Evolutionary conservation across 2,113 vertebrate species (phyloP).

Genomic region (Orientallactaga bullata): DNA sequence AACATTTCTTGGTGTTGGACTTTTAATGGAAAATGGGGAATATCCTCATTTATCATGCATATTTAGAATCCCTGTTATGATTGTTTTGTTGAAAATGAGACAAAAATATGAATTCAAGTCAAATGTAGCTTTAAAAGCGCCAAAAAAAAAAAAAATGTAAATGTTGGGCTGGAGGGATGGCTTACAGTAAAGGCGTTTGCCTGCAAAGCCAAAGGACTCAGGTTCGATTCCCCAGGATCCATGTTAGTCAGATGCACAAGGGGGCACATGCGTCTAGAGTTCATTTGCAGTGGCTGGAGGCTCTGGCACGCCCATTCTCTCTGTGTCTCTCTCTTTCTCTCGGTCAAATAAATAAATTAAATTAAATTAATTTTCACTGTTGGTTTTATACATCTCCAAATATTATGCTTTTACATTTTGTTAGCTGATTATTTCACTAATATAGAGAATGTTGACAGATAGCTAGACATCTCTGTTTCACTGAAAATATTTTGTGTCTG

Average conservation of each 20-base stretch:
- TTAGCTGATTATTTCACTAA: constrained; percentile 53
- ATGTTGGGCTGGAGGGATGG: too few relatives aligned
- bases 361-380: background rate
- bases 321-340: too few relatives aligned
- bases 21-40: background rate
- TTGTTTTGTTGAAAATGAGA: constrained; percentile 60
- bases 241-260: too few relatives aligned
- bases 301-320: too few relatives aligned
- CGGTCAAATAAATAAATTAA: too few relatives aligned
- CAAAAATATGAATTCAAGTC: constrained; percentile 43
- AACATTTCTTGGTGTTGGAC: background rate
- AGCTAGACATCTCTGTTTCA: constrained; percentile 6
- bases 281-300: too few relatives aligned
- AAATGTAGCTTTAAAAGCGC: constrained; percentile 28
- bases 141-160: background rate
- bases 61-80: background rate
- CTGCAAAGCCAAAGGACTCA: too few relatives aligned
- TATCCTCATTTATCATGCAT: constrained; percentile 43
- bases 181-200: too few relatives aligned
- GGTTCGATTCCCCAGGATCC: too few relatives aligned
- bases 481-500: constrained; percentile 30
- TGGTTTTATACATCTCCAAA: constrained; percentile 40
- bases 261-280: too few relatives aligned
- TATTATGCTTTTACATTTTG: constrained; percentile 60
- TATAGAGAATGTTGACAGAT: background rate